phyloP scores from a whole-genome alignment of 1,140 invertebrate genomes.

The Dreissena rostriformis region DNA sequence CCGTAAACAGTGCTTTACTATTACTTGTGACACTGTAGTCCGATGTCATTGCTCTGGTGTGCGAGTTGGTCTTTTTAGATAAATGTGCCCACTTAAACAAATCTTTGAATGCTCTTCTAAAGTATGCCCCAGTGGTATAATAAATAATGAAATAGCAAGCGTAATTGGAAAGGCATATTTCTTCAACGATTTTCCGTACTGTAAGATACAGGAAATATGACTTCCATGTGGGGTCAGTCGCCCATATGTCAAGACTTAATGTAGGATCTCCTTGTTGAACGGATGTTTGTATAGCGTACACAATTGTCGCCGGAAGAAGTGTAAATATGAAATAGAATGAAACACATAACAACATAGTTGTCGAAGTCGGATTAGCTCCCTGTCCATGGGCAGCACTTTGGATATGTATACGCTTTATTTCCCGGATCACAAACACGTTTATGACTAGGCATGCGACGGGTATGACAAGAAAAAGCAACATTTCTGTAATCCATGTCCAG shows the following conservation, averaged over 20 bases:
- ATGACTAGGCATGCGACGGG: slow-evolving; percentile 71
- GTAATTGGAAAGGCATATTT: slow-evolving; percentile 75
- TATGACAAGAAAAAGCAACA: slow-evolving; percentile 67
- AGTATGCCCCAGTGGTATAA: slow-evolving; percentile 71
- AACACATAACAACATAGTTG: slow-evolving; percentile 71
- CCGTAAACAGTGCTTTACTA: no score
- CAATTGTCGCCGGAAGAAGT: slow-evolving; percentile 70
- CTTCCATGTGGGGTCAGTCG: slow-evolving; percentile 65
- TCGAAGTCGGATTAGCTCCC: slow-evolving; percentile 67
- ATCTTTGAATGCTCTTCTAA: slow-evolving; percentile 51
- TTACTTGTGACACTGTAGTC: no score
- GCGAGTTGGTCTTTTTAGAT: no score
- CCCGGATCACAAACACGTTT: slow-evolving; percentile 70
- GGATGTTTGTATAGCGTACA: slow-evolving; percentile 61
- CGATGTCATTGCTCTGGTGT: no score
- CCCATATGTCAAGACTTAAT: slow-evolving; percentile 56
- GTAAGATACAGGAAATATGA: slow-evolving; percentile 67
- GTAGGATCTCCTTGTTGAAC: slow-evolving; percentile 50
- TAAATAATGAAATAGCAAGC: slow-evolving; percentile 77
- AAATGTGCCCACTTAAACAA: no score
- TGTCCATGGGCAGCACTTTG: slow-evolving; percentile 49
- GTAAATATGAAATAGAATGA: slow-evolving; percentile 76
- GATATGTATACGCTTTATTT: slow-evolving; percentile 66
- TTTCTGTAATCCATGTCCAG: slow-evolving; percentile 71
- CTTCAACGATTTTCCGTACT: slow-evolving; percentile 69